phyloP scores from a whole-genome alignment of 2,888 invertebrate genomes.

The Aspidapion aeneum region DNA sequence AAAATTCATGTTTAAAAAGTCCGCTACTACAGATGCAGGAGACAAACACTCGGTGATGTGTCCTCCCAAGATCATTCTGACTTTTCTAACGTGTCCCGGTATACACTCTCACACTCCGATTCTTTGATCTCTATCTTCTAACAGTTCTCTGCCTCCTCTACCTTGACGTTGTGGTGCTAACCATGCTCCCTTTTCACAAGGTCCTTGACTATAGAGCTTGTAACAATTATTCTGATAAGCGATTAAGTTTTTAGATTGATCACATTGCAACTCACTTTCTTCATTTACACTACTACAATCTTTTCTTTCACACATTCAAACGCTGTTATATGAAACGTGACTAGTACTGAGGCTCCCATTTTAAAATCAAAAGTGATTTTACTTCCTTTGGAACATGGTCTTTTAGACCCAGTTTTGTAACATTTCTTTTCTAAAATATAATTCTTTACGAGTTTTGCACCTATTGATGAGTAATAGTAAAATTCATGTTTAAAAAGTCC shows the following conservation, averaged over 20 bases:
- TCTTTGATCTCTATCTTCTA: conserved; percentile 26
- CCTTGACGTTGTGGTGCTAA: conserved; percentile 56
- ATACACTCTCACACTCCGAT: conserved; percentile 56
- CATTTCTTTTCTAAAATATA: not conserved
- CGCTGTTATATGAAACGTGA: conserved; percentile 78
- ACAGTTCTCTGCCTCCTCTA: conserved; percentile 29
- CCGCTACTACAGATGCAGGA: conserved; percentile 60
- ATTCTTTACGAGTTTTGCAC: too few relatives aligned
- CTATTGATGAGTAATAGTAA: conserved; percentile 20
- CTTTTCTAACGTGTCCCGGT: conserved; percentile 57
- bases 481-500: conserved; percentile 58
- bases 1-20: conserved; percentile 57
- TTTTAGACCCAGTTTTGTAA: not conserved
- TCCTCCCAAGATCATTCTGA: conserved; percentile 38
- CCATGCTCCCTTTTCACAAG: conserved; percentile 71
- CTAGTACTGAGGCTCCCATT: conserved; percentile 72
- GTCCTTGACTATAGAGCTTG: conserved; percentile 73
- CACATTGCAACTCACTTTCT: conserved; percentile 27
- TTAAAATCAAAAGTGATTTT: conserved; percentile 69
- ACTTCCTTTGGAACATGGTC: not conserved
- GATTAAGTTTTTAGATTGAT: conserved; percentile 54
- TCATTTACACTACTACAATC: conserved; percentile 32
- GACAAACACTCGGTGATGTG: conserved; percentile 54
- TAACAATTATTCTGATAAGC: conserved; percentile 64
- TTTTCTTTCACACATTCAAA: conserved; percentile 62